Conservation (phyloP, 2,888 invertebrate species). For the Malthinus seriepunctatus region DNA sequence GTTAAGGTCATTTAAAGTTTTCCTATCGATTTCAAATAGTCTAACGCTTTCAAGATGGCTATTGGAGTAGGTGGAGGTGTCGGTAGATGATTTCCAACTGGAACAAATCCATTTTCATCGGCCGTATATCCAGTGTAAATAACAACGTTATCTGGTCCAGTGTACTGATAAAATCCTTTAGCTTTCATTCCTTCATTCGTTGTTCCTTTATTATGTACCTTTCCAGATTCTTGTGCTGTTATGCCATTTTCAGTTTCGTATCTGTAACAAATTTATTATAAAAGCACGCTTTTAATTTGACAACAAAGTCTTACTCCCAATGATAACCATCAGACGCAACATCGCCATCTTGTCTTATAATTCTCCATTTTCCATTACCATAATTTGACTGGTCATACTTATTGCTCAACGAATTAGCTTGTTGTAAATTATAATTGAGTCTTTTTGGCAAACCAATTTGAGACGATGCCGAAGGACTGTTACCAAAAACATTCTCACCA, state of each 20-base stretch:
- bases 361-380: constrained; percentile 55
- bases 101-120: constrained; percentile 64
- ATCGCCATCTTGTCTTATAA: constrained; percentile 59
- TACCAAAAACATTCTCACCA: constrained; percentile 13
- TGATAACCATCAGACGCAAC: constrained; percentile 61
- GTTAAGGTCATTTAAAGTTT: constrained; percentile 15
- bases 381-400: constrained; percentile 41
- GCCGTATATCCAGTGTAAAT: constrained; percentile 64
- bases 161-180: constrained; percentile 68
- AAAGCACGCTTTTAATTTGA: background rate
- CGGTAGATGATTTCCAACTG: constrained; percentile 59
- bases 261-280: constrained; percentile 30
- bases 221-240: constrained; percentile 58
- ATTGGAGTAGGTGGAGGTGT: constrained; percentile 50
- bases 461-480: constrained; percentile 23
- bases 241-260: constrained; percentile 63
- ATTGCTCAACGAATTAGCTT: constrained; percentile 22
- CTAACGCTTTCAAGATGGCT: constrained; percentile 41
- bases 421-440: background rate
- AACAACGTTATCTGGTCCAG: constrained; percentile 64
- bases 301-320: constrained; percentile 41
- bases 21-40: constrained; percentile 30
- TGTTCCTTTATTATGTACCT: constrained; percentile 59
- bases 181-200: constrained; percentile 64
- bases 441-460: background rate